Base-by-base conservation (phyloP, 2,797 vertebrate genomes). In the Babyrousa celebensis region DNA sequence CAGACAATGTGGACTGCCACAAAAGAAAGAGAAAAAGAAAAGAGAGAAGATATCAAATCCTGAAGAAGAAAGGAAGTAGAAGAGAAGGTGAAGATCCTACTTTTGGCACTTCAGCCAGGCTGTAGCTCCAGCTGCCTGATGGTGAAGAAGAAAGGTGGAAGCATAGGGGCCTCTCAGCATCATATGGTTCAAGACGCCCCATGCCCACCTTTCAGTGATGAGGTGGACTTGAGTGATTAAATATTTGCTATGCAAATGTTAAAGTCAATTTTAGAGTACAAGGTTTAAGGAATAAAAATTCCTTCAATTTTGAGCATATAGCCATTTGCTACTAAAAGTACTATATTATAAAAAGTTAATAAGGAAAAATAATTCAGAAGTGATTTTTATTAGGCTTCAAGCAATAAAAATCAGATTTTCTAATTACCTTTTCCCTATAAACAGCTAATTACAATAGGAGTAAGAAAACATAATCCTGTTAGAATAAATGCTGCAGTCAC, bases 321-420 rank as follows among this genome's bases (percentile, higher is more conserved):
- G 65, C 56, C 27, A 15, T 70, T 85, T 68, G 36, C 25, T 62
- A 74, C 0, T 58, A 75, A 72, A 87, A 52, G 32, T 40, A 67
- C n/a, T 48, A 4, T 16, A 12, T 77, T 78, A 29, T 40, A 27
- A 74, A 95, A 67, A 79, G 11, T 32, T 78, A 63, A 65, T 32
- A 60, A 23, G 17, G 23, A 72, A 68, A 85, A 77, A 36, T 88
- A 82, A 80, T 72, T 60, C 67, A 71, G 25, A 83, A 83, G 32
- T 29, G 16, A 12, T 63, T 90, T 90, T 78, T 87, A 68, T 72
- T 78, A 63, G 94, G 48, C 77, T 87, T 92, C 29, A 75, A 91
- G 36, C 79, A 84, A 79, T 68, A 62, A 83, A 83, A 86, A 75
- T 62, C 25, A 78, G 3, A 12, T 88, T 95, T 91, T 78, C 36